These are phyloP conservation scores for Ochropleura leucogaster DNA, from an alignment of 2,888 invertebrate genomes.

Conservation along the genomic window DNA sequence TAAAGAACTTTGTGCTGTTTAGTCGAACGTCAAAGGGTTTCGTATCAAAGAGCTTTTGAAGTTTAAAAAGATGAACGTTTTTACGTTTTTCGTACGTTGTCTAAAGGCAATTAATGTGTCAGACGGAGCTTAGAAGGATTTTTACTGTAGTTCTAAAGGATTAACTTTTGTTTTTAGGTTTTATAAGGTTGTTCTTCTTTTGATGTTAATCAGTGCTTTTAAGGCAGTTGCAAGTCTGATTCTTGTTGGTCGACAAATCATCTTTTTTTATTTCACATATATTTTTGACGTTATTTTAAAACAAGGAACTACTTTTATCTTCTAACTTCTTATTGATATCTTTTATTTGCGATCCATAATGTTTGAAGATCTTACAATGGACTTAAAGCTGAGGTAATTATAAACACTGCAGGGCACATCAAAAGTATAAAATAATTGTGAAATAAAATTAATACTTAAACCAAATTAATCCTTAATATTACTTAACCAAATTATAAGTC, in stretches of 20 bases:
- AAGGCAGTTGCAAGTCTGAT: not conserved
- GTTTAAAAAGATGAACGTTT: constrained; percentile 47
- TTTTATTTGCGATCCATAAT: too few relatives aligned
- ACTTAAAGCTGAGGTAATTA: too few relatives aligned
- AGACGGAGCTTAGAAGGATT: constrained; percentile 18
- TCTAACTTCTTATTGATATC: not conserved
- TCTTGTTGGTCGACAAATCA: not conserved
- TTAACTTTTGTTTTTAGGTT: constrained; percentile 23
- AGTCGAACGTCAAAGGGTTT: constrained; percentile 71
- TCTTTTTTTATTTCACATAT: not conserved
- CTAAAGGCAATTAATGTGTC: constrained; percentile 58
- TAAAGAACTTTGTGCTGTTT: constrained; percentile 72
- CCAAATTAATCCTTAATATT: too few relatives aligned
- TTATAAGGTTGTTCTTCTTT: constrained; percentile 20
- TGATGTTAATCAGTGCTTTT: constrained; percentile 1
- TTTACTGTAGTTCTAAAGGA: constrained; percentile 19
- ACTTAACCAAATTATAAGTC: too few relatives aligned
- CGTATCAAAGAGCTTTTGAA: constrained; percentile 62
- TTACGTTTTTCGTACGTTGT: constrained; percentile 50
- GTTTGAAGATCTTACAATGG: too few relatives aligned
- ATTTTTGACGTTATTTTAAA: not conserved
- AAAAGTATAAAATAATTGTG: too few relatives aligned
- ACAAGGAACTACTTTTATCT: not conserved
- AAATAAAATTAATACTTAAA: too few relatives aligned
- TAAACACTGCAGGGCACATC: too few relatives aligned